Base-by-base conservation (phyloP, 2,113 vertebrate genomes). In the Sorex fumeus region DNA sequence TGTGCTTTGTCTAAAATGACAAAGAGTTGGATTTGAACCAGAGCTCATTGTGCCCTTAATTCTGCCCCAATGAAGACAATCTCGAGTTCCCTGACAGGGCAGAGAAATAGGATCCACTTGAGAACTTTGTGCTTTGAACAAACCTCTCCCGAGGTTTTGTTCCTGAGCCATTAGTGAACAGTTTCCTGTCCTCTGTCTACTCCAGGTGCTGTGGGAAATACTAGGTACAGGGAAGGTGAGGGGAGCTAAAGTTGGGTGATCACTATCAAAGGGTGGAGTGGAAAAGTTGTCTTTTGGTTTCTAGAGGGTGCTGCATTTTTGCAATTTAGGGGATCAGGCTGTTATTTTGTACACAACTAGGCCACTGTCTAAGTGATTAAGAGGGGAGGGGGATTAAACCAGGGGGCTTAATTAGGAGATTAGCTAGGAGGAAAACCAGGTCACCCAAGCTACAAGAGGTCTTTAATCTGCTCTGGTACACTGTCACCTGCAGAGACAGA, bases 321-420 rank as follows among this genome's bases (percentile, higher is more conserved):
- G 81, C 83, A 87, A 93, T 60, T 71, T 60, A 93, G 40, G 66
- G 69, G 80, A 94, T 92, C 75, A 67, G 27, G 30, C 76, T 90
- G 60, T 50, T 89, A 13, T 60, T 91, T 76, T 91, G 75, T 71
- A 66, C 13, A 43, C 57, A 97, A 95, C 76, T 94, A 94, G 96
- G 96, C 94, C 96, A 95, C 43, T 3, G 50, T 64, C 21, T 34
- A 72, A 60, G 92, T 93, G 96, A 95, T 96, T 95, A 97, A 84
- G 40, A 7, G 0, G 13, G 25, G 40, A 72, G 76, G 43, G 12
- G 4, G 21, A 34, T 62, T 72, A 88, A 90, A 87, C 76, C 57
- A 84, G 13, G 75, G 67, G 84, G 34, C 70, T 90, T 94, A 96
- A 87, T 95, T 92, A 93, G 88, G 53, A 91, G 96, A 95, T 97